Conservation (phyloP, 2,888 invertebrate genomes). For the Nemapogon koenigi region DNA sequence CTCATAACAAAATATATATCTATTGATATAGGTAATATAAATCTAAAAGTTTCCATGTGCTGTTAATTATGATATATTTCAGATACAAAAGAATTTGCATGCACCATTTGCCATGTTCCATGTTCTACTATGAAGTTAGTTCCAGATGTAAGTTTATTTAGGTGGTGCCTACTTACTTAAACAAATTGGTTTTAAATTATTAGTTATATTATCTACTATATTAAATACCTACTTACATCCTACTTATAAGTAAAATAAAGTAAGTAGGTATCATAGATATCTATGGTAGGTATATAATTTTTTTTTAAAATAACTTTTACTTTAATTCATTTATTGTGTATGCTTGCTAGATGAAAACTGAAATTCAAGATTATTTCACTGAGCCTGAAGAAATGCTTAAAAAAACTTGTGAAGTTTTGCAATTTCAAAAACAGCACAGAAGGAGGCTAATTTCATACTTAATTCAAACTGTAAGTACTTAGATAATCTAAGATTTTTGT, state of each 20-base stretch:
- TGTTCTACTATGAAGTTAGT: conserved; percentile 41
- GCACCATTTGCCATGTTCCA: conserved; percentile 47
- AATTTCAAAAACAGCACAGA: conserved; percentile 56
- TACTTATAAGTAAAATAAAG: too few relatives aligned
- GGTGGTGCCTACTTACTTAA: conserved; percentile 9
- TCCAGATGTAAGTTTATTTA: conserved; percentile 9
- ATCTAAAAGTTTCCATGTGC: conserved; percentile 7
- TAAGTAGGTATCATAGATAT: too few relatives aligned
- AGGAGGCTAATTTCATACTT: conserved; percentile 50
- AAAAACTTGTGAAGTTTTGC: conserved; percentile 51
- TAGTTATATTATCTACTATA: conserved; percentile 12
- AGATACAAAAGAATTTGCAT: conserved; percentile 47
- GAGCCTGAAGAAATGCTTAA: conserved; percentile 57
- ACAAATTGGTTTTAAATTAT: conserved; percentile 1
- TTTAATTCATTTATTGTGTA: too few relatives aligned
- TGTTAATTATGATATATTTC: conserved; percentile 19
- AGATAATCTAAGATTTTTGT: too few relatives aligned
- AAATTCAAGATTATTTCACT: conserved; percentile 57
- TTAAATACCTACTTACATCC: too few relatives aligned
- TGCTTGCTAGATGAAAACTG: conserved; percentile 50
- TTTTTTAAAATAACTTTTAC: too few relatives aligned
- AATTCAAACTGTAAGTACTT: conserved; percentile 44
- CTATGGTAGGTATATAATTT: too few relatives aligned
- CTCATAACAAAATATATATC: conserved; percentile 7
- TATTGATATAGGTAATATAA: neutral